These are phyloP conservation scores for Euleptes europaea DNA, from an alignment of 2,113 vertebrate genomes.

Conservation along the genomic window DNA sequence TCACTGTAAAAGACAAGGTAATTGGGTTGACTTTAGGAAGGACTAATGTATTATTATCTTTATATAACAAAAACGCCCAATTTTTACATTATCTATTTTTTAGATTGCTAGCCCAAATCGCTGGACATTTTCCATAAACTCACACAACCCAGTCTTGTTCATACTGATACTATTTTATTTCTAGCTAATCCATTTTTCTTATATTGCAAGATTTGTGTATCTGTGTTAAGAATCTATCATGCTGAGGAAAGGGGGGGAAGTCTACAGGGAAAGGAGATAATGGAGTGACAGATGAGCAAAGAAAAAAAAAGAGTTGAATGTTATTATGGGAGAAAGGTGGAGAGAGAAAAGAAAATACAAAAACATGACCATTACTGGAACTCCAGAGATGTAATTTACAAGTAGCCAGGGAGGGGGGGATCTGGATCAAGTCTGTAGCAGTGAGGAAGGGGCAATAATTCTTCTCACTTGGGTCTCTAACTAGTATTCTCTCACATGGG, in stretches of 20 bases:
- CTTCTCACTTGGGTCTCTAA: no score
- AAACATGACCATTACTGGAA: no score
- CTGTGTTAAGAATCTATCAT: slow-evolving; percentile 5
- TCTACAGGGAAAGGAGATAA: neutral
- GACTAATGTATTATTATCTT: slow-evolving; percentile 40
- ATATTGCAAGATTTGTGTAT: neutral
- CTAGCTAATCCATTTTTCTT: neutral
- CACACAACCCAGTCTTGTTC: neutral
- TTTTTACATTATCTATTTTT: neutral
- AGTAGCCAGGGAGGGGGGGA: no score
- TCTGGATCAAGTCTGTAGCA: no score
- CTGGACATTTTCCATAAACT: neutral
- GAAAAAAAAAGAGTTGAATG: neutral
- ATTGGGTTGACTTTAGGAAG: slow-evolving; percentile 48
- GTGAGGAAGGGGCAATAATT: no score
- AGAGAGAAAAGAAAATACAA: neutral
- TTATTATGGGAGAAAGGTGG: neutral
- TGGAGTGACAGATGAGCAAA: neutral
- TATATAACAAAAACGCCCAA: neutral
- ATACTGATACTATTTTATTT: neutral
- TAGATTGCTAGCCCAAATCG: no score
- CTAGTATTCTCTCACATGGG: no score
- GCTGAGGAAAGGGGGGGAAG: neutral
- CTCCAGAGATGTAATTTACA: no score
- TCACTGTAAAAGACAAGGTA: slow-evolving; percentile 31